Evolutionary conservation across 1,140 invertebrate species (phyloP).

Genomic region (Philopotamus ludificatus): DNA sequence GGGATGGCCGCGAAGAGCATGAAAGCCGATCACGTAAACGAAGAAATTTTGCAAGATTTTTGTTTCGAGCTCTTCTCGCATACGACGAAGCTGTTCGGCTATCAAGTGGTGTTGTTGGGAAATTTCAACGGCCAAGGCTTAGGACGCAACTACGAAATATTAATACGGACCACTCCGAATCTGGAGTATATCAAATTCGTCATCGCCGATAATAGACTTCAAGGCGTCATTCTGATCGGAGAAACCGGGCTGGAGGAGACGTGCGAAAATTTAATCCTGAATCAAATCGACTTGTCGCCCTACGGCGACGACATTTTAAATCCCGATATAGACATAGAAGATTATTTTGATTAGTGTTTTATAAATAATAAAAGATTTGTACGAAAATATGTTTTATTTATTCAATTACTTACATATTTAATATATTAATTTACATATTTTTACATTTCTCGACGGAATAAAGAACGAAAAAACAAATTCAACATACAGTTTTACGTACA

Average conservation of each 20-base stretch:
- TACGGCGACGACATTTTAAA: constrained; percentile 92
- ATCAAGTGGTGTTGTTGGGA: constrained; percentile 90
- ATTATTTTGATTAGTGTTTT: constrained; percentile 91
- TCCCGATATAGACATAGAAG: constrained; percentile 95
- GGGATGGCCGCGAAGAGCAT: constrained; percentile 90
- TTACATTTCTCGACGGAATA: too few species aligned
- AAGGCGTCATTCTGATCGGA: constrained; percentile 93
- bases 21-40: constrained; percentile 62
- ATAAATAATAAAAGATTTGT: too few species aligned
- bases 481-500: too few species aligned
- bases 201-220: constrained; percentile 78
- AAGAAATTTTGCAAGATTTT: constrained; percentile 80
- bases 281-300: constrained; percentile 85
- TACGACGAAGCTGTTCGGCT: constrained; percentile 93
- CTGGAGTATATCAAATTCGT: constrained; percentile 91
- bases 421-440: too few species aligned
- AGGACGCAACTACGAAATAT: constrained; percentile 79
- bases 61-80: constrained; percentile 98
- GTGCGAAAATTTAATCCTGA: constrained; percentile 96
- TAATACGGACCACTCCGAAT: constrained; percentile 80
- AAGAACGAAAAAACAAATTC: too few species aligned
- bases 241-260: constrained; percentile 98
- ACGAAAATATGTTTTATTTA: too few species aligned
- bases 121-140: constrained; percentile 93
- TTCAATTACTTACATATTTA: too few species aligned